phyloP scores from a whole-genome alignment of 2,797 vertebrate species.

The Heterohyrax brucei region DNA sequence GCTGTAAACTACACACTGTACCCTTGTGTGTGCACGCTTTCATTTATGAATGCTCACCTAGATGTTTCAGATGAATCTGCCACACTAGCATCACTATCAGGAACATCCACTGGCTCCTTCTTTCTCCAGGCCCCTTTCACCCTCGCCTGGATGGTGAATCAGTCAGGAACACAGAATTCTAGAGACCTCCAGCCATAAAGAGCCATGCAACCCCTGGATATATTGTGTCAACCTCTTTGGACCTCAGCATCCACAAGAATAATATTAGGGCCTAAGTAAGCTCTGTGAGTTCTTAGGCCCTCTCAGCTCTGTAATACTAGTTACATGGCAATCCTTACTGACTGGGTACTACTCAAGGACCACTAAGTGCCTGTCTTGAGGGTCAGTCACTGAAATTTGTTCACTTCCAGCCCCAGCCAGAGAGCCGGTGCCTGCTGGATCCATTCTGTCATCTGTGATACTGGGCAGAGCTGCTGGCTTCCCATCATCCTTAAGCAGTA shows the following conservation, averaged over 20 bases:
- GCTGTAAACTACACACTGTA: background rate
- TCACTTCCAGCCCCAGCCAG: slow-evolving; percentile 62
- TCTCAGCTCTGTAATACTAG: background rate
- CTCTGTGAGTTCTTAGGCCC: background rate
- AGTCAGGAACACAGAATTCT: background rate
- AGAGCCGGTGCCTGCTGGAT: background rate
- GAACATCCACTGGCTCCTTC: background rate
- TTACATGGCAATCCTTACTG: background rate
- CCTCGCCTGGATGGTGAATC: background rate
- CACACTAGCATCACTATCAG: background rate
- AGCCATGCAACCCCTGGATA: background rate
- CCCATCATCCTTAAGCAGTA: background rate
- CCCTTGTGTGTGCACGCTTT: background rate
- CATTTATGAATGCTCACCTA: background rate
- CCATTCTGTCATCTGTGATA: background rate
- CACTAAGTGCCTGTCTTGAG: background rate
- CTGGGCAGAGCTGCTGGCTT: slow-evolving; percentile 39
- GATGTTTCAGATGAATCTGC: background rate
- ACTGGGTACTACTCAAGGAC: background rate
- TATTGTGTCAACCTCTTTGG: background rate
- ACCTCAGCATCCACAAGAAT: slow-evolving; percentile 28
- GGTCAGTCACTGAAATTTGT: slow-evolving; percentile 35
- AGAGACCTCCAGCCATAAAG: background rate
- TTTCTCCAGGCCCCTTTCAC: background rate
- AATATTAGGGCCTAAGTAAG: slow-evolving; percentile 35